These are phyloP conservation scores for Steromphala cineraria DNA, from an alignment of 2,888 invertebrate species.

Conservation along the genomic window DNA sequence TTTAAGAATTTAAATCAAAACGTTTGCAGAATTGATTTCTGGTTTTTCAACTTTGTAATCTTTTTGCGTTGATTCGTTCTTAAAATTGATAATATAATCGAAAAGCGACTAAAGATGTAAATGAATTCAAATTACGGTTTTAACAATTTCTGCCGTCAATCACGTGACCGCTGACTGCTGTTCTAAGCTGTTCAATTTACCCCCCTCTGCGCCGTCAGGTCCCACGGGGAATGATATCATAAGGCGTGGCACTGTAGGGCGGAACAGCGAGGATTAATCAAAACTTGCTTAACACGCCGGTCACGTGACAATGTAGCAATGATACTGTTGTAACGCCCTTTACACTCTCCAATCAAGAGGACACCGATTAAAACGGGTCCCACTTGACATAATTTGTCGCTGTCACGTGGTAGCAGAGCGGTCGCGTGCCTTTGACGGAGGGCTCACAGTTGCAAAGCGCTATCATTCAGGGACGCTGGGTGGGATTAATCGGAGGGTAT, in stretches of 20 bases:
- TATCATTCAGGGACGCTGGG: not conserved
- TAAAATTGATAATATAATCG: not conserved
- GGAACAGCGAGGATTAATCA: slow-evolving; percentile 12
- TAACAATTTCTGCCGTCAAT: not conserved
- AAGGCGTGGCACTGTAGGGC: not conserved
- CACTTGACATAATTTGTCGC: slow-evolving; percentile 5
- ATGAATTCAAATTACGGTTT: not conserved
- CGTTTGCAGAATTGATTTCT: not conserved
- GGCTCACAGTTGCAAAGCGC: not conserved
- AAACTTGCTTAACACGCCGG: slow-evolving; percentile 15
- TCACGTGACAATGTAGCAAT: slow-evolving; percentile 11
- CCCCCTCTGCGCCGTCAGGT: not conserved
- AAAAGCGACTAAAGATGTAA: too few relatives aligned
- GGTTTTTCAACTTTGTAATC: not conserved
- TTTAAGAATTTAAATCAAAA: too few relatives aligned
- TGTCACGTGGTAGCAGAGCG: not conserved
- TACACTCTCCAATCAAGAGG: slow-evolving; percentile 1
- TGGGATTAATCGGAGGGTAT: slow-evolving; percentile 22
- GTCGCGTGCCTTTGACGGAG: not conserved
- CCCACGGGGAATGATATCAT: not conserved
- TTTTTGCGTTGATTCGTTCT: not conserved
- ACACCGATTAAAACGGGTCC: slow-evolving; percentile 1
- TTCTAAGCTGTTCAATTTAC: slow-evolving; percentile 8
- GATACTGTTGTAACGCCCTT: slow-evolving; percentile 5
- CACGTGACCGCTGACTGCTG: not conserved